These are phyloP conservation scores for Lophotriccus pileatus DNA, from an alignment of 2,797 vertebrate genomes.

Conservation along the genomic window DNA sequence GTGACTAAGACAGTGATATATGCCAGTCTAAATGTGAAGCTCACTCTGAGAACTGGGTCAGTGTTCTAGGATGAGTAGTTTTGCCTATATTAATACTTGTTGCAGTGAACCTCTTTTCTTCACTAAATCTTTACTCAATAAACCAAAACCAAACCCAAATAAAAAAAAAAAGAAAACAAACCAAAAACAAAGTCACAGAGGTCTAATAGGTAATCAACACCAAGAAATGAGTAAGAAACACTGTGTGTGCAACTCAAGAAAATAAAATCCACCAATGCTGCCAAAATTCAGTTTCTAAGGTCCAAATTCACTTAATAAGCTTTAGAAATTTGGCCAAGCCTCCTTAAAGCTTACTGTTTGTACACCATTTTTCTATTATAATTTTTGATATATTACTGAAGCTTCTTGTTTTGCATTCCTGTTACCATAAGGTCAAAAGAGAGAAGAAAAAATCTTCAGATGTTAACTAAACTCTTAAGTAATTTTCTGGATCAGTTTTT, in stretches of 20 bases:
- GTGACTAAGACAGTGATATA: not conserved
- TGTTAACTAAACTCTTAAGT: not conserved
- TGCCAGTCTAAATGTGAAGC: not conserved
- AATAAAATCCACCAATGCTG: not conserved
- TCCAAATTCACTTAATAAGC: not conserved
- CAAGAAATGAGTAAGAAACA: not conserved
- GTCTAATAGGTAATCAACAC: not conserved
- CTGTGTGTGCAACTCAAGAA: not conserved
- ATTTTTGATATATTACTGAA: not conserved
- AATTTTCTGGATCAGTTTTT: not conserved
- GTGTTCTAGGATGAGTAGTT: not conserved
- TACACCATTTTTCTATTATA: not conserved
- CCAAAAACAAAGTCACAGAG: not conserved
- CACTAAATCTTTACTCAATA: not conserved
- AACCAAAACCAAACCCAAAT: not conserved
- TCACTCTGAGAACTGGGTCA: not conserved
- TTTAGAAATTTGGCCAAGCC: not conserved
- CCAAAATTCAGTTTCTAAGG: not conserved
- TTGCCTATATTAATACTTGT: not conserved
- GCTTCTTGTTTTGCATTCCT: not conserved
- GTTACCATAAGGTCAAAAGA: not conserved
- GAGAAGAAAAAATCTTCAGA: not conserved
- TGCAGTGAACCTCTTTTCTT: not conserved
- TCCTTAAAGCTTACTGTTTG: not conserved
- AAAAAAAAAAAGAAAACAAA: not conserved